These are phyloP conservation scores for Sus cebifrons DNA, from an alignment of 2,797 vertebrate species.

Conservation along the genomic window DNA sequence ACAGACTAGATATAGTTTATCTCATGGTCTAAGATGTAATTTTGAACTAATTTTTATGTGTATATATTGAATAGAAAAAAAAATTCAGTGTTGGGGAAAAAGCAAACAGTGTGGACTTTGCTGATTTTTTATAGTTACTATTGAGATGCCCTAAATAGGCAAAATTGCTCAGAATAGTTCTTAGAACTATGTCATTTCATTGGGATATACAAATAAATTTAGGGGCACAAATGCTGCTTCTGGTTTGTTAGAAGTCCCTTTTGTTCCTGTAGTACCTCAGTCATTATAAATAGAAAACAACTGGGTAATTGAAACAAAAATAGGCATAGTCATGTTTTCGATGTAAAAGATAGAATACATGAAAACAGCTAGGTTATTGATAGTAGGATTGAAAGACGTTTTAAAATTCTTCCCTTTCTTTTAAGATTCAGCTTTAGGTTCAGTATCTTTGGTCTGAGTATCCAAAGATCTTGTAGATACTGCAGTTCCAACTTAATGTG, in stretches of 20 bases:
- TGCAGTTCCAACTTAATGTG: background rate
- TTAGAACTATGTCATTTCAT: background rate
- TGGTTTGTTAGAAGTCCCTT: background rate
- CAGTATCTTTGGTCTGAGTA: background rate
- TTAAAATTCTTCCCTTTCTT: background rate
- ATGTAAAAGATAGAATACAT: background rate
- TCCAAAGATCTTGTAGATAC: background rate
- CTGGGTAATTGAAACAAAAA: constrained; percentile 15
- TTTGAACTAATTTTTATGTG: background rate
- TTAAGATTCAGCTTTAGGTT: constrained; percentile 5
- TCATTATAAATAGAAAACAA: background rate
- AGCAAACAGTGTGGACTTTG: background rate
- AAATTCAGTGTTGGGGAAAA: background rate
- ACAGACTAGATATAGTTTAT: background rate
- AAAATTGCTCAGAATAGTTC: background rate
- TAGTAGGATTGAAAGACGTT: background rate
- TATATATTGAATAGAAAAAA: background rate
- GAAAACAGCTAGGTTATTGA: constrained; percentile 5
- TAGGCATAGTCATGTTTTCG: background rate
- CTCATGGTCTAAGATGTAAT: background rate
- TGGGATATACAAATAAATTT: background rate
- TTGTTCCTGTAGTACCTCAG: background rate
- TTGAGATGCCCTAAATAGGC: background rate
- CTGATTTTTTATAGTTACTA: background rate
- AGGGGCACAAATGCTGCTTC: background rate